Evolutionary conservation across 1,140 invertebrate species (phyloP), one percentile per base, ranked within the genome.

Genomic region (Anthonomus grandis): DNA sequence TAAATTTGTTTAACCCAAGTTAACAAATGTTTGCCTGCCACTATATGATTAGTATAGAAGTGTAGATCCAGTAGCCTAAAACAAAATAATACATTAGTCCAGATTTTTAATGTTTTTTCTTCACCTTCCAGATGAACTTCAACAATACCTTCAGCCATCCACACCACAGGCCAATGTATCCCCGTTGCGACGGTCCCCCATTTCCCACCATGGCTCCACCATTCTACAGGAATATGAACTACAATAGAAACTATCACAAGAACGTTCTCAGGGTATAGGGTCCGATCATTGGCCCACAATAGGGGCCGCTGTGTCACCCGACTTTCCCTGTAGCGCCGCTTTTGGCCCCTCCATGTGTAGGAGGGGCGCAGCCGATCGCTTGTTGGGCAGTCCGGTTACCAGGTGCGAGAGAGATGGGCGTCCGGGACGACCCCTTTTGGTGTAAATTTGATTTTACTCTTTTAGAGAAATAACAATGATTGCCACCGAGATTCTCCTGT

Each of bases 211-310:
- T 66, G 41, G 58, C 67, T 9, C 69, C 67, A 2, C 54, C 64
- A 13, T 70, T 71, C 51, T 71, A 69, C 52, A 67, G 68, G 57
- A 71, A 67, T 45, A 64, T 71, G 64, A 64, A 69, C 57, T 67
- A 69, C 58, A 72, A 70, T 41, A 64, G 64, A 56, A 60, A 63
- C 38, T 65, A 70, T 45, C 67, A 70, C 60, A 72, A 72, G 57
- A 72, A 72, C 57, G 63, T 71, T 44, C 59, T 68, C 31, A 65
- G 68, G 63, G 70, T 72, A 59, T 72, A 72, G 62, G 57, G 37
- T 10, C 18, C n/a, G 25, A 9, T n/a, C n/a, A n/a, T n/a, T 3
- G 19, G 4, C 31, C 44, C 44, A 1, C 22, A 13, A 8, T 3
- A 24, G 21, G 22, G 22, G 44, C 17, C 13, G 24, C 18, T 19